phyloP scores from a whole-genome alignment of 2,888 invertebrate genomes.

The Protodeltote pygarga region DNA sequence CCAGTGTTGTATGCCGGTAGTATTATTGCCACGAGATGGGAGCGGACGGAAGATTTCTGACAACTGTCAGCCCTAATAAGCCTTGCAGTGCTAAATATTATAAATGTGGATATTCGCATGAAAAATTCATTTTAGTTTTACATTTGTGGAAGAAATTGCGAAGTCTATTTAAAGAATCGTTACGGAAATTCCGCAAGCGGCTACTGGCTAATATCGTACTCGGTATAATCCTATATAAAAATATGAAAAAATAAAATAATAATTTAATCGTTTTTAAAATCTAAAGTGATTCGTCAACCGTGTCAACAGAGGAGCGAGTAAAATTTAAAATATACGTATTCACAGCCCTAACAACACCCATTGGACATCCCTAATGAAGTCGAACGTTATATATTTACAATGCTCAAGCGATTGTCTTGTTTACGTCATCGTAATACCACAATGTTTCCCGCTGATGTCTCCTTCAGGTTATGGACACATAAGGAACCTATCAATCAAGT shows the following conservation, averaged over 20 bases:
- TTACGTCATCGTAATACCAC: slow-evolving; percentile 9
- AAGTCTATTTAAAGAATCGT: slow-evolving; percentile 12
- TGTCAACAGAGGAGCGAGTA: slow-evolving; percentile 59
- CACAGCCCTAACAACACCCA: slow-evolving; percentile 80
- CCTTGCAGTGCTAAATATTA: slow-evolving; percentile 3
- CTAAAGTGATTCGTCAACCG: slow-evolving; percentile 59
- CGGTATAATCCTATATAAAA: slow-evolving; percentile 44
- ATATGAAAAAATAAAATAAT: slow-evolving; percentile 61
- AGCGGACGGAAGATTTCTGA: slow-evolving; percentile 21
- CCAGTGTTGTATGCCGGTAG: slow-evolving; percentile 9
- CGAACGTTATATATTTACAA: slow-evolving; percentile 62
- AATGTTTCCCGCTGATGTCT: not conserved
- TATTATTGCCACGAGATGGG: slow-evolving; percentile 29
- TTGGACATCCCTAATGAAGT: slow-evolving; percentile 53
- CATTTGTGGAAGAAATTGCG: slow-evolving; percentile 10
- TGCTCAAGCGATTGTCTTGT: slow-evolving; percentile 38
- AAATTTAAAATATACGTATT: slow-evolving; percentile 71
- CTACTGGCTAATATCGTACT: slow-evolving; percentile 48
- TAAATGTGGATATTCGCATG: too few relatives aligned
- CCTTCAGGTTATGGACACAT: not conserved
- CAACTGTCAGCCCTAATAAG: slow-evolving; percentile 14
- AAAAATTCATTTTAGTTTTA: too few relatives aligned
- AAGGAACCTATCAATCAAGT: not conserved
- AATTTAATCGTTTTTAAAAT: slow-evolving; percentile 68
- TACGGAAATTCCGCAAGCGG: slow-evolving; percentile 47